phyloP scores from a whole-genome alignment of 2,888 invertebrate genomes.

The Abrostola tripartita region DNA sequence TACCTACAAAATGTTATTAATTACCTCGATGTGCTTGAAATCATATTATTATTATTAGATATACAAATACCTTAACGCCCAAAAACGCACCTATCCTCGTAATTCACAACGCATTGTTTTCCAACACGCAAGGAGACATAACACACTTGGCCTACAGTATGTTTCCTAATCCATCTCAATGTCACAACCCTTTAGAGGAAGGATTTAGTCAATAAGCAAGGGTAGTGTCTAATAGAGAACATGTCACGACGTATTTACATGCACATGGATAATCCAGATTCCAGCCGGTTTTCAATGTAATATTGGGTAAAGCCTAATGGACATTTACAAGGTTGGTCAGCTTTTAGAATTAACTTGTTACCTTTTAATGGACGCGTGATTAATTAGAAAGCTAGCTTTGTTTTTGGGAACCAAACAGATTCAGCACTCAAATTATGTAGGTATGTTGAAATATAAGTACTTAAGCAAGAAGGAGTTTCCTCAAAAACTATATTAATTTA shows the following conservation, averaged over 20 bases:
- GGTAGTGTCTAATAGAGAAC: slow-evolving; percentile 26
- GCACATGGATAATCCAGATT: slow-evolving; percentile 30
- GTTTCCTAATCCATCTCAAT: slow-evolving; percentile 39
- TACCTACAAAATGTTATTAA: too few species aligned
- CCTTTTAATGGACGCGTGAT: neutral
- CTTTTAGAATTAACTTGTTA: slow-evolving; percentile 17
- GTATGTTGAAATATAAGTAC: too few species aligned
- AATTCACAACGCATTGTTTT: slow-evolving; percentile 21
- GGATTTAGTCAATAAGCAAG: slow-evolving; percentile 35
- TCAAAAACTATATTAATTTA: neutral
- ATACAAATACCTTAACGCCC: neutral
- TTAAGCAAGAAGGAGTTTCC: too few species aligned
- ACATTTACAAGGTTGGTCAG: slow-evolving; percentile 33
- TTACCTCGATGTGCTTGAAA: neutral
- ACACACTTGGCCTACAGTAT: slow-evolving; percentile 27
- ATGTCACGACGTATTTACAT: slow-evolving; percentile 21
- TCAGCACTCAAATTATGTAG: too few species aligned
- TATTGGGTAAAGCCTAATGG: slow-evolving; percentile 26
- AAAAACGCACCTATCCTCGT: slow-evolving; percentile 2
- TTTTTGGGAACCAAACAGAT: too few species aligned
- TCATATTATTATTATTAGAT: neutral
- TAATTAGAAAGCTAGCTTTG: neutral
- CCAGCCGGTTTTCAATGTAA: slow-evolving; percentile 34
- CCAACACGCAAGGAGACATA: slow-evolving; percentile 16
- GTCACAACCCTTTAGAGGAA: slow-evolving; percentile 35